These are phyloP conservation scores for Drosophila hydei DNA, from an alignment of 1,140 invertebrate genomes.

Conservation along the genomic window DNA sequence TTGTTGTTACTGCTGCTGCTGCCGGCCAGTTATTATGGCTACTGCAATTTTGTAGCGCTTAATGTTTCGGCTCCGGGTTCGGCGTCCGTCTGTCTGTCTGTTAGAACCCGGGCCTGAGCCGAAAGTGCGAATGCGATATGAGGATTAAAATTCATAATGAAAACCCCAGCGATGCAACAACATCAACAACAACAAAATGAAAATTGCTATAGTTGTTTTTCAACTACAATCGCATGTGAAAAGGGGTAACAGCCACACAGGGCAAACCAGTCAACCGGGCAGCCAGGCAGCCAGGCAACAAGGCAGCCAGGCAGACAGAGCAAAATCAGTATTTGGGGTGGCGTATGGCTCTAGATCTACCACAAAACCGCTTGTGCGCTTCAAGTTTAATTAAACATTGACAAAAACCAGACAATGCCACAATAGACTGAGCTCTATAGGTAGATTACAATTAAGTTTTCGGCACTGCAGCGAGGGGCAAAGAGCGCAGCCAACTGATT, in stretches of 20 bases:
- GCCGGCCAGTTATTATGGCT: constrained; percentile 74
- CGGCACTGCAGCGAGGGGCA: neutral
- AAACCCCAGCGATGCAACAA: constrained; percentile 61
- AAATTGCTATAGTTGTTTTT: constrained; percentile 55
- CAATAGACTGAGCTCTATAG: constrained; percentile 32
- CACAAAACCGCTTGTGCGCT: constrained; percentile 75
- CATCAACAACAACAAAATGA: constrained; percentile 19
- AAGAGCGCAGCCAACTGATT: constrained; percentile 23
- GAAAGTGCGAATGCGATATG: constrained; percentile 80
- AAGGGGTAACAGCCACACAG: constrained; percentile 1
- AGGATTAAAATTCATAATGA: constrained; percentile 81
- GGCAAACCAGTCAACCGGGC: neutral
- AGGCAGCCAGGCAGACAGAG: neutral
- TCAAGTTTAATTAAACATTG: constrained; percentile 81
- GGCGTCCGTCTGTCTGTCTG: constrained; percentile 7
- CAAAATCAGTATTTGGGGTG: constrained; percentile 6
- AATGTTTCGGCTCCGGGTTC: constrained; percentile 60
- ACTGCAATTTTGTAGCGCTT: constrained; percentile 79
- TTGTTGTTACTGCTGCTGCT: constrained; percentile 46
- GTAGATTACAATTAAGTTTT: constrained; percentile 46
- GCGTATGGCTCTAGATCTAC: constrained; percentile 44
- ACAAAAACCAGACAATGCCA: constrained; percentile 61
- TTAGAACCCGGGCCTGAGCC: constrained; percentile 48
- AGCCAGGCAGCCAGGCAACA: neutral
- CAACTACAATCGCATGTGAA: constrained; percentile 35